Evolutionary conservation across 2,113 vertebrate genomes (phyloP).

Genomic region (Mesembrinibis cayennensis): DNA sequence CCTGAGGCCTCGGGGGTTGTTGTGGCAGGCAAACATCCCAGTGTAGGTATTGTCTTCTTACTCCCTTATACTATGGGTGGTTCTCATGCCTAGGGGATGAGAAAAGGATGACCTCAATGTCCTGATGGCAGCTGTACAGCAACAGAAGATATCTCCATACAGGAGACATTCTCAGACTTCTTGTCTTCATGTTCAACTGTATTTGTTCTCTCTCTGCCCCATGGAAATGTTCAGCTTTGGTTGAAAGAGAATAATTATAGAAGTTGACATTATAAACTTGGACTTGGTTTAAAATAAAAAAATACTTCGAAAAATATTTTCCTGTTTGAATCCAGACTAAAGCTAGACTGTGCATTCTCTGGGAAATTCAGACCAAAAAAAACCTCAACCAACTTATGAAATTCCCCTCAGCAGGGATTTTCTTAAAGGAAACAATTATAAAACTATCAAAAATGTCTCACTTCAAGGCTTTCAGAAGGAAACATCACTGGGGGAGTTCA

Average conservation of each 20-base stretch:
- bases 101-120: neutral
- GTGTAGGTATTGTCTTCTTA: neutral
- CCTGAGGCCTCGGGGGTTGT: neutral
- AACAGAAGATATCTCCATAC: neutral
- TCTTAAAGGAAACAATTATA: conserved; percentile 41
- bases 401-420: conserved; percentile 2
- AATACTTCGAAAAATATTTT: neutral
- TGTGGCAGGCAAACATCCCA: neutral
- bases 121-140: neutral
- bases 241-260: neutral
- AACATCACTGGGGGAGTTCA: neutral
- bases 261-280: neutral
- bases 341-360: neutral
- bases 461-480: conserved; percentile 23
- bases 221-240: neutral
- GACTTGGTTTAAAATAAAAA: neutral
- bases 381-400: neutral
- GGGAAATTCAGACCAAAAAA: neutral
- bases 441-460: conserved; percentile 33
- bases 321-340: neutral
- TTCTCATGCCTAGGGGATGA: neutral
- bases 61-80: neutral
- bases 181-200: neutral
- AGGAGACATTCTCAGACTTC: neutral
- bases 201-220: neutral